phyloP scores from a whole-genome alignment of 2,888 invertebrate species.

The Polyommatus iphigenia region DNA sequence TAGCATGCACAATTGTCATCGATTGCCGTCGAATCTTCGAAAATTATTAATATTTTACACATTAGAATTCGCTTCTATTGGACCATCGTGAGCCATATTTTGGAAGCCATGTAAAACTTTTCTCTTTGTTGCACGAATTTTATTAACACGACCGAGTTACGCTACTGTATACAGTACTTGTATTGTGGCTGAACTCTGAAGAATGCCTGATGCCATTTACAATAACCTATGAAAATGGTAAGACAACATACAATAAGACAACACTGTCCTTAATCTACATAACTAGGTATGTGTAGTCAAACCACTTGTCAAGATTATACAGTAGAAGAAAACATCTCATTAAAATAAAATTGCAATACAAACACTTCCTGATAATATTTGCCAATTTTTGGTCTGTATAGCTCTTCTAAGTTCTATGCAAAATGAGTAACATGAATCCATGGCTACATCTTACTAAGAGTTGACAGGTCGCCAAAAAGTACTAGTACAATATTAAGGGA shows the following conservation, averaged over 20 bases:
- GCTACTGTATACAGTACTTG: not conserved
- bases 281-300: not conserved
- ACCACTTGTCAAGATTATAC: not conserved
- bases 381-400: no score
- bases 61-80: no score
- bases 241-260: not conserved
- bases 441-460: no score
- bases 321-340: not conserved
- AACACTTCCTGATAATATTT: no score
- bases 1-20: no score
- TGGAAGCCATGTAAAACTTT: not conserved
- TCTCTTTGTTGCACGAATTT: not conserved
- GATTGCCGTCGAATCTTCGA: no score
- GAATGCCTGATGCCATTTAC: not conserved
- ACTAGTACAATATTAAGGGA: no score
- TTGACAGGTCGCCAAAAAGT: no score
- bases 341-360: not conserved
- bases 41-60: no score
- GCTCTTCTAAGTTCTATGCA: no score
- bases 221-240: slow-evolving; percentile 9
- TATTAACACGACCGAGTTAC: not conserved
- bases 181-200: slow-evolving; percentile 1
- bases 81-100: not conserved
- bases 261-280: not conserved
- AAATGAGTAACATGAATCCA: no score